Percentiles rank a stretch among this genome's conserved stretches.
phyloP scores from a whole-genome alignment of 2,113 vertebrate genomes.

The Ptilonorhynchus violaceus region DNA sequence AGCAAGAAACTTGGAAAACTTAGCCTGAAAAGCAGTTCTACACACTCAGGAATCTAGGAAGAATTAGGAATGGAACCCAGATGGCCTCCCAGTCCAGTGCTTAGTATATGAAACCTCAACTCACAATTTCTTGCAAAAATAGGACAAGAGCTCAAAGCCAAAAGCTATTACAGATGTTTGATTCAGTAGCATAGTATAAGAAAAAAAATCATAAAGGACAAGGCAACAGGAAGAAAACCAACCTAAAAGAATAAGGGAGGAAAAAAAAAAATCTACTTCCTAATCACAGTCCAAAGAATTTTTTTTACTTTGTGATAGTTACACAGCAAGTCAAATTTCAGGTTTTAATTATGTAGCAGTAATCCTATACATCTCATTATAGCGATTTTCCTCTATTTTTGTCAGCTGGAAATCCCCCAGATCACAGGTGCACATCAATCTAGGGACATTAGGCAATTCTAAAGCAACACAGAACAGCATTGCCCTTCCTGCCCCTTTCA shows the following conservation, averaged over 20 bases:
- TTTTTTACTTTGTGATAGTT: not conserved
- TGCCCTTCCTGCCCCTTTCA: not conserved
- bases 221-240: not conserved
- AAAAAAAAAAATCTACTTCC: not conserved
- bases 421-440: not conserved
- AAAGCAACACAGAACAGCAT: not conserved
- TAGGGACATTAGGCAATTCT: rapidly evolving
- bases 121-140: not conserved
- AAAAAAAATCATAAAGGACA: not conserved
- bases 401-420: not conserved
- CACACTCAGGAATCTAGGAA: not conserved
- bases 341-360: not conserved
- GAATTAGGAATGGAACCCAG: not conserved
- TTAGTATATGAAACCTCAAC: not conserved
- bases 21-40: not conserved
- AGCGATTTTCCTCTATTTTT: not conserved
- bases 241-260: not conserved
- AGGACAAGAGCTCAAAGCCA: not conserved
- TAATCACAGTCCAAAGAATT: not conserved
- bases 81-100: not conserved
- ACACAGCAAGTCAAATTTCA: not conserved
- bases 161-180: not conserved
- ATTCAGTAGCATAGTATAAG: not conserved
- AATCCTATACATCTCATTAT: not conserved
- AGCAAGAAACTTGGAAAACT: not conserved